These are phyloP conservation scores for Hyperoplus immaculatus DNA, from an alignment of 2,797 vertebrate species.

Conservation along the genomic window DNA sequence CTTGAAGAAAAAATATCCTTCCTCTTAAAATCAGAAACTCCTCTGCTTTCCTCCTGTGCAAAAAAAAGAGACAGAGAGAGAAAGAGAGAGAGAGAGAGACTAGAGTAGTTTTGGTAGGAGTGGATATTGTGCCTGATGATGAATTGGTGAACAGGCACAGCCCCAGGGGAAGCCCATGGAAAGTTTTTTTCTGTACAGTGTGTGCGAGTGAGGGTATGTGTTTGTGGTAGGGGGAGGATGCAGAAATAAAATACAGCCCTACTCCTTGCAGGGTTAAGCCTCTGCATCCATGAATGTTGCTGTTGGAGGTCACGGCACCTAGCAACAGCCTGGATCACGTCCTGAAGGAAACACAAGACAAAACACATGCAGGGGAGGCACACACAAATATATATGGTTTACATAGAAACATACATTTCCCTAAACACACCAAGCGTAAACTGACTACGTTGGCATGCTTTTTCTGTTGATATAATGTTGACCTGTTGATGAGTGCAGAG, in stretches of 20 bases:
- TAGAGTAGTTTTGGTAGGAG: conserved; percentile 25
- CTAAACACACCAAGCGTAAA: conserved; percentile 24
- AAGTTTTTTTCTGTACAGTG: conserved; percentile 57
- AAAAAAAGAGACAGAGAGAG: neutral
- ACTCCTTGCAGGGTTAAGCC: conserved; percentile 69
- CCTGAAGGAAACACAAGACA: conserved; percentile 70
- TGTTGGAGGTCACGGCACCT: conserved; percentile 76
- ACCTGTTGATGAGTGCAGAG: neutral
- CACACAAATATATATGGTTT: conserved; percentile 31
- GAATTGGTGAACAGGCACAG: conserved; percentile 44
- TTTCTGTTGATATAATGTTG: neutral
- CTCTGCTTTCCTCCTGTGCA: conserved; percentile 9
- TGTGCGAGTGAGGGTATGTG: conserved; percentile 40
- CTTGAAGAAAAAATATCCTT: neutral
- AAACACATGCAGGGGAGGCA: conserved; percentile 22
- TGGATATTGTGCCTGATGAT: conserved; percentile 46
- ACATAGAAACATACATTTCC: conserved; percentile 40
- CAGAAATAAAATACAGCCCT: conserved; percentile 73
- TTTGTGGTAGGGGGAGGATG: conserved; percentile 54
- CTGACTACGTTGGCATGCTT: neutral
- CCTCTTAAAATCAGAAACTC: conserved; percentile 4
- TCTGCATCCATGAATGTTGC: conserved; percentile 72
- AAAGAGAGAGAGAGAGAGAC: neutral
- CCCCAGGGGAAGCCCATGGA: conserved; percentile 30
- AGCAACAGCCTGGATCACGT: conserved; percentile 75